Base-by-base conservation (phyloP, 2,797 vertebrate genomes). In the Sebastes cheni region DNA sequence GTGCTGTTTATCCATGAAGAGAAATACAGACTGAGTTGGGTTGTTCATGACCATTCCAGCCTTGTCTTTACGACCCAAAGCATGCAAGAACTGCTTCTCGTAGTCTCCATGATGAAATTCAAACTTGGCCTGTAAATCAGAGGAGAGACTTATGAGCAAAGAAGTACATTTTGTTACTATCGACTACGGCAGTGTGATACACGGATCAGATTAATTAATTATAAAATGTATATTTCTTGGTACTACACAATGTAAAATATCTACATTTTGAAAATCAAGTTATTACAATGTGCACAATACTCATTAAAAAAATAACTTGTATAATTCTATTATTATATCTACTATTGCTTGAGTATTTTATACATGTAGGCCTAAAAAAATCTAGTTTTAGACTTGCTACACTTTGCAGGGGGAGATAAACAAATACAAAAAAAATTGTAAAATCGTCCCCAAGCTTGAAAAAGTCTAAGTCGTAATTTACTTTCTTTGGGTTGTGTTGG, bases 21-120 rank as follows among this genome's bases (percentile, higher is more conserved):
- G 98, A 97, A 99, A 99, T 93, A 99, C 97, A 91, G 99, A 99
- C 97, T 99, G 98, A 96, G 94, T 97, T 91, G 98, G 98, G 95
- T 99, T 99, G 97, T 99, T 99, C 96, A 99, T 96, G 91, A 99
- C 98, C 96, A 98, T 97, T 95, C 99, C 99, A 97, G 98, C 98
- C 97, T 99, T 99, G 96, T 99, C 99, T 95, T 98, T 99, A 89
- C 97, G 97, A 96, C 98, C 97, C 96, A 98, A 95, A 94, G 98
- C 98, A 76, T 99, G 99, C 96, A 99, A 95, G 97, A 98, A 98
- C 97, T 99, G 99, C 95, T 99, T 99, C 95, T 99, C 98, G 59
- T 99, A 99, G 96, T 99, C 98, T 95, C 97, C 96, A 2, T 99
- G 98, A 97, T 99, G 97, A 97, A 99, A 99, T 91, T 99, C 98